Base-by-base conservation (phyloP, 2,888 invertebrate genomes). In the Leptinotarsa haldemani region DNA sequence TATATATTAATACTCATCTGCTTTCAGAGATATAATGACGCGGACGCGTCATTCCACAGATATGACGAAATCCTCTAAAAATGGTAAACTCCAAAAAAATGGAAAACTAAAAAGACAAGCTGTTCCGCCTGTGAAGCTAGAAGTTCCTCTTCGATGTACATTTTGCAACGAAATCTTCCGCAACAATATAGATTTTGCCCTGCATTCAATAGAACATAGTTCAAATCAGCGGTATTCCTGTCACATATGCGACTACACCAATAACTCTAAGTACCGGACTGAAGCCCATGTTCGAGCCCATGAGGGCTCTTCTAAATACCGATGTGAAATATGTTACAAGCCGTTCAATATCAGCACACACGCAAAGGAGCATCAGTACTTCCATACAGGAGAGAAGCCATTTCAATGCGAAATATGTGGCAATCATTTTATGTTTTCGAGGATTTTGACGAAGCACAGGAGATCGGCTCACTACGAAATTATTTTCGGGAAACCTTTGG, bases 361-460 rank as follows among this genome's bases (percentile, higher is more conserved):
- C 25, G 81, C 84, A 7, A 78, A 79, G n/a, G 83, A 83, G 65
- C 85, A 84, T 70, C 80, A 81, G 56, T 79, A 82, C 69, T 81
- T 82, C 48, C 85, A 85, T 68, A 84, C 83, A 47, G 82, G 84
- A 13, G 85, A 85, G 58, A 84, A 88, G 75, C 88, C 89, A 65
- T 89, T 89, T 82, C 88, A 88, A 76, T 90, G 90, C 82, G 88
- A 89, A 71, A 87, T 89, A 15, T 90, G 90, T 79, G 87, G 88
- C 78, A 89, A 89, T 69, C 87, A 88, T 18, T 89, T 89, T 74
- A 88, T 88, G 70, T 83, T 83, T 69, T 83, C 83, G 13, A 89
- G 90, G 77, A 89, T 89, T 74, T 79, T 90, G 13, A 88, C 88
- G 9, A 84, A 88, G 0, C 90, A 90, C 74, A 84, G 86, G 1